Base-by-base conservation (phyloP, 2,797 vertebrate genomes). In the Cercopithecus diana region DNA sequence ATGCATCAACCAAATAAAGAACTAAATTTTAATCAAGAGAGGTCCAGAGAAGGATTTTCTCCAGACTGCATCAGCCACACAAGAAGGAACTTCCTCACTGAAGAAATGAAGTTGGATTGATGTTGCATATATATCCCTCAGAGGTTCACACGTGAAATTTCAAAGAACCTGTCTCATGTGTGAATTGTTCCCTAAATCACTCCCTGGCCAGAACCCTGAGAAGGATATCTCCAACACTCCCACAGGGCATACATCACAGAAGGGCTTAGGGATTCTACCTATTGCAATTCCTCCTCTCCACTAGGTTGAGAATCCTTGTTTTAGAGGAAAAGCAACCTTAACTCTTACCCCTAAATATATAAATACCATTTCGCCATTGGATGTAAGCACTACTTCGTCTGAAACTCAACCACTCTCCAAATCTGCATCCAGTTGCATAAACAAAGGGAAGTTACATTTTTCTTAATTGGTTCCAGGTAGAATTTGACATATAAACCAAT, bases 321-420 rank as follows among this genome's bases (percentile, higher is more conserved):
- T 95, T 57, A 86, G 50, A 79, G 39, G 67, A 77, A 95, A 97
- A 73, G 7, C 22, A 91, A 84, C 43, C 80, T 96, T 82, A 95
- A 88, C 24, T 94, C 61, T 76, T 94, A 91, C 5, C n/a, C 11
- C 28, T 95, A 90, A 96, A 96, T 94, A 94, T 10, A 89, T 52
- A 96, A 93, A 92, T 14, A 88, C 28, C 17, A 93, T 91, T 93
- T 97, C 76, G 33, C 75, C 79, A 80, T 61, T 87, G 92, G 88
- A 79, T 94, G 17, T 93, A 88, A 94, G 48, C 28, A 48, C 58
- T 87, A 84, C 15, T 93, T 98, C 92, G n/a, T 57, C 92, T 75
- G 43, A 93, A 96, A 94, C 41, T 89, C 94, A 93, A 52, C 36
- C 57, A 13, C 67, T 94, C 55, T 96, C 55, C 76, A 95, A 95